Conservation (phyloP, 2,888 invertebrate genomes). For the Aricia artaxerxes region DNA sequence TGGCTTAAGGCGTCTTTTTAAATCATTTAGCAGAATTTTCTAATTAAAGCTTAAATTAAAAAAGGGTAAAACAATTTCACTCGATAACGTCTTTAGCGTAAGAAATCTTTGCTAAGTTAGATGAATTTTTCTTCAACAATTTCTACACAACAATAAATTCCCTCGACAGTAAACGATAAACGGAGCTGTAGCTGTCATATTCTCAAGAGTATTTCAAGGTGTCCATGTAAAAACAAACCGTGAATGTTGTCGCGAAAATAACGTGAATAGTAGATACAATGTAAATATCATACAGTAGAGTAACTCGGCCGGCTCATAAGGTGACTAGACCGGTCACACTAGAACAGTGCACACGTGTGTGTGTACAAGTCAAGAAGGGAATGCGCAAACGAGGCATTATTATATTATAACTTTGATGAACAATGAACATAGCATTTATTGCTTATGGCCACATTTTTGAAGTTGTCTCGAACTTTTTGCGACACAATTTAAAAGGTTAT, state of each 20-base stretch:
- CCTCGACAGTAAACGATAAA: not conserved
- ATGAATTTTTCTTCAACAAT: not conserved
- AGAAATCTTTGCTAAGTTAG: not conserved
- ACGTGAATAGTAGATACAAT: not conserved
- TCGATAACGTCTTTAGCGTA: not conserved
- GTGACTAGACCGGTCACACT: not conserved
- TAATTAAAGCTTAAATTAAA: not conserved
- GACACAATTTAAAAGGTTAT: too few species aligned
- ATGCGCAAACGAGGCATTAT: too few species aligned
- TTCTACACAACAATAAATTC: not conserved
- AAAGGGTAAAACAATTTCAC: not conserved
- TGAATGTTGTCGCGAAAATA: constrained; percentile 4
- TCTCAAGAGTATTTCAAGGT: constrained; percentile 1
- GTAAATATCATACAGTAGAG: not conserved
- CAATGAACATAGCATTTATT: too few species aligned
- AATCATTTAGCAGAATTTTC: not conserved
- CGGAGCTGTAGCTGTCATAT: not conserved
- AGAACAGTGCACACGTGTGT: too few species aligned
- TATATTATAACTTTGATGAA: too few species aligned
- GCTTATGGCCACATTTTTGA: too few species aligned
- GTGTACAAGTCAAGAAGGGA: too few species aligned
- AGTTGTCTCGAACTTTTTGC: too few species aligned
- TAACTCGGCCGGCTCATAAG: not conserved
- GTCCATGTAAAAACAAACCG: not conserved
- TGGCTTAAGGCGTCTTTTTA: not conserved